Evolutionary conservation across 2,113 vertebrate species (phyloP), one percentile per base, ranked within the genome.

Genomic region (Microcebus jonahi): DNA sequence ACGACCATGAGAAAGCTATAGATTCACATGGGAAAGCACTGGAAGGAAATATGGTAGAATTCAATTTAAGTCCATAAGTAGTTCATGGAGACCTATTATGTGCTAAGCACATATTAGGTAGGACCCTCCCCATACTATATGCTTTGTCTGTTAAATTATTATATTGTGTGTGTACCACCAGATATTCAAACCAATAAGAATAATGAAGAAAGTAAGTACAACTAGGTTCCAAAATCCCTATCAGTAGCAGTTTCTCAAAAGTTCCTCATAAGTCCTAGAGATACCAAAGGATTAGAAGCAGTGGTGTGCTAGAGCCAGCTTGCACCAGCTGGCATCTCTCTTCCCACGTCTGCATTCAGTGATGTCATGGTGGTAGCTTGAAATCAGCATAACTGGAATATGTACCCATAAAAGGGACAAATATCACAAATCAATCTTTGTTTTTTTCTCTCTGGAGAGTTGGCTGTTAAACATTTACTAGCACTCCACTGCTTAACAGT

Each of bases 141-240:
- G 84, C 45, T 85, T 90, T 94, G 55, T 79, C 75, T 87, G 21
- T 67, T 90, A 75, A 77, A 50, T n/a, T 3, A 36, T 85, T 59
- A 9, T 10, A 6, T 17, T 36, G 71, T 82, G 5, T 80, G 12
- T 65, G 36, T 57, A 7, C 9, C n/a, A 57, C 39, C 61, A 77
- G 93, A 18, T 7, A 57, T 57, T 25, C 13, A 65, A 50, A 76
- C 59, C 23, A 27, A 6, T 84, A 59, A 12, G 10, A 71, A 76
- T 65, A 70, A 61, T 81, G 36, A 95, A 76, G 75, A 92, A 85
- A 63, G 14, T 21, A 70, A 6, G 1, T 57, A 5, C 36, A 48
- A 36, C 20, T 36, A 29, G 8, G 1, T 5, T 90, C 36, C 65
- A 31, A 39, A 84, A 70, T 45, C 53, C 20, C 31, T 31, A 0